phyloP scores from a whole-genome alignment of 2,888 invertebrate genomes.

The Melanotus villosus region DNA sequence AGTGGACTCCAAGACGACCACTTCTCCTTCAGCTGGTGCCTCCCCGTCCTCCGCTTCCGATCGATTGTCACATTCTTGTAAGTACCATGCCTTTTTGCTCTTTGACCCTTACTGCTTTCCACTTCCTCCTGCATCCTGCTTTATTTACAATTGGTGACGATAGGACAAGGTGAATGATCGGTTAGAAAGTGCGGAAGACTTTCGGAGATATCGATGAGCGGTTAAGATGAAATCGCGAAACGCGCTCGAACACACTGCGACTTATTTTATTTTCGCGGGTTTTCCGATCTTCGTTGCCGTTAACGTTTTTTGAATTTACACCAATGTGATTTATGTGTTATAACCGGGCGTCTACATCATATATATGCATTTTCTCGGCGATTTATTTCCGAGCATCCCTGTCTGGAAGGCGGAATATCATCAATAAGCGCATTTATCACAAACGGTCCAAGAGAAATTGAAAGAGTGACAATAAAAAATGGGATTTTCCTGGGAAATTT shows the following conservation, averaged over 20 bases:
- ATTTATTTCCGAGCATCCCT: slow-evolving; percentile 21
- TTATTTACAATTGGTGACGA: slow-evolving; percentile 30
- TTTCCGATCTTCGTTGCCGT: background rate
- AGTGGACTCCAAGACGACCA: slow-evolving; percentile 63
- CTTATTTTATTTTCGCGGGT: slow-evolving; percentile 9
- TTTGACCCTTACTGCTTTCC: slow-evolving; percentile 53
- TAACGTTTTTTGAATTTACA: slow-evolving; percentile 1
- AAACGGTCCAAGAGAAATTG: slow-evolving; percentile 22
- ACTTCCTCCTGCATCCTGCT: slow-evolving; percentile 49
- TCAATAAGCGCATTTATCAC: slow-evolving; percentile 28
- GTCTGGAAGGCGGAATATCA: slow-evolving; percentile 26
- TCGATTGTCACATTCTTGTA: slow-evolving; percentile 50
- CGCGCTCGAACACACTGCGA: background rate
- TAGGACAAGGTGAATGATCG: slow-evolving; percentile 45
- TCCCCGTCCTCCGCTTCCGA: slow-evolving; percentile 57
- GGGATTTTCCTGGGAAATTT: slow-evolving; percentile 12
- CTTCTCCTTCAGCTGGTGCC: slow-evolving; percentile 58
- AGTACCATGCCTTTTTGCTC: slow-evolving; percentile 52
- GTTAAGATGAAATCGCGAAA: slow-evolving; percentile 42
- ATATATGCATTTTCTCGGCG: slow-evolving; percentile 25
- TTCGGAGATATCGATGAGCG: slow-evolving; percentile 55
- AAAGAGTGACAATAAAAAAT: slow-evolving; percentile 25
- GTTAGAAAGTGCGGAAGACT: slow-evolving; percentile 54
- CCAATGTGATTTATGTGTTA: slow-evolving; percentile 12
- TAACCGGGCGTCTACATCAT: slow-evolving; percentile 17